A percentile compares a stretch with the other conserved stretches of the same genome.
Evolutionary conservation across 2,888 invertebrate species (phyloP).

Genomic region (Mycogona germanica): DNA sequence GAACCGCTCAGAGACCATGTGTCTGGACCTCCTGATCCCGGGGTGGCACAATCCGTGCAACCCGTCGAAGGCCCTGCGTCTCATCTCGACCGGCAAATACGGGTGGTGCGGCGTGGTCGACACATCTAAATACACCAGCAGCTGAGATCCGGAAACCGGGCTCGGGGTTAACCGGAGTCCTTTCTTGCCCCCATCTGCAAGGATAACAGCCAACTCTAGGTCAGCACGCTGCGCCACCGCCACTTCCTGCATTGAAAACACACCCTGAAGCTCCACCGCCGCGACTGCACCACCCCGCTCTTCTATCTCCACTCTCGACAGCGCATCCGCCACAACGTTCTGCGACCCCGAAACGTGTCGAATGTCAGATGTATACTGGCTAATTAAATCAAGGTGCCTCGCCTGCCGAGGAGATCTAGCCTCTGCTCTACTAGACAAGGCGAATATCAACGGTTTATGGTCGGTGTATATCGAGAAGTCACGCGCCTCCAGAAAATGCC

Average conservation of each 20-base stretch:
- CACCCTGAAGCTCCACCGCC: too few species aligned
- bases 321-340: neutral
- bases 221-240: neutral
- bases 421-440: too few species aligned
- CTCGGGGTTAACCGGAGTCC: neutral
- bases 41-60: neutral
- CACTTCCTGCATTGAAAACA: neutral
- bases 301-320: neutral
- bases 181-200: neutral
- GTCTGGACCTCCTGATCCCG: neutral
- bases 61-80: neutral
- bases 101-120: neutral
- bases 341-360: neutral
- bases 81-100: neutral
- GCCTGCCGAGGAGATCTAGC: neutral
- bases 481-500: constrained; percentile 14
- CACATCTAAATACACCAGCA: neutral
- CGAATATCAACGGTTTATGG: constrained; percentile 27
- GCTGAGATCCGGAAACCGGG: neutral
- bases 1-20: neutral
- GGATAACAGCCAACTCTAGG: neutral
- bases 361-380: neutral
- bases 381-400: neutral
- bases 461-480: constrained; percentile 23
- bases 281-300: too few species aligned